Base-by-base conservation (phyloP, 2,888 invertebrate species). In the Drosophila rellima region DNA sequence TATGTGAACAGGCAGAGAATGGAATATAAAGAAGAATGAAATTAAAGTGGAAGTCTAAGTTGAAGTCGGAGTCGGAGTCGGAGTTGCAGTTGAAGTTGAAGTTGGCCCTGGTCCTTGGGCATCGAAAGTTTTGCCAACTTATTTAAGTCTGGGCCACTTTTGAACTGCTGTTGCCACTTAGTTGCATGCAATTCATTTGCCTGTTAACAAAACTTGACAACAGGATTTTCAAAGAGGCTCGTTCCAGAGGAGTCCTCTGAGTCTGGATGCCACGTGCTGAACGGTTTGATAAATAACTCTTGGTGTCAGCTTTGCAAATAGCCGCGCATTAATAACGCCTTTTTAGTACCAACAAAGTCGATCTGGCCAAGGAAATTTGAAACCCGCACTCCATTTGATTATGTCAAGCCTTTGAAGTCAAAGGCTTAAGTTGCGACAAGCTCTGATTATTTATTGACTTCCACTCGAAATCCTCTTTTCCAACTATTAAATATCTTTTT, bases 291-390 rank as follows among this genome's bases (percentile, higher is more conserved):
- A 82, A 80, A 82, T 76, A 72, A 75, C 77, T 61, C 68, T 66
- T 61, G 59, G 70, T 81, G 82, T 71, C 81, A 80, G 77, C 74
- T 82, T 82, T 76, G 82, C 74, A 84, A 82, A 82, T 81, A 76
- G 82, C 69, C 51, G 64, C 48, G 65, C 84, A 82, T 82, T 82
- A 82, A 83, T 82, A 82, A 78, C 76, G 74, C 79, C 84, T 76
- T 78, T 70, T 81, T 76, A 73, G 51, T 54, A 18, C 67, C 67
- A 62, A 67, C 54, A 66, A 42, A 48, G 62, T 50, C 20, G 20
- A 3, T 18, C 13, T 3, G 15, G 3, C 23, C 29, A 20, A n/a
- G 40, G 70, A 61, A 56, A 70, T 70, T 31, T 37, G 70, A 62
- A 66, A 70, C 61, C 37, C 26, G 13, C n/a, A 20, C 26, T 56